phyloP scores from a whole-genome alignment of 2,797 vertebrate species.

The Toxotes lorentzi region DNA sequence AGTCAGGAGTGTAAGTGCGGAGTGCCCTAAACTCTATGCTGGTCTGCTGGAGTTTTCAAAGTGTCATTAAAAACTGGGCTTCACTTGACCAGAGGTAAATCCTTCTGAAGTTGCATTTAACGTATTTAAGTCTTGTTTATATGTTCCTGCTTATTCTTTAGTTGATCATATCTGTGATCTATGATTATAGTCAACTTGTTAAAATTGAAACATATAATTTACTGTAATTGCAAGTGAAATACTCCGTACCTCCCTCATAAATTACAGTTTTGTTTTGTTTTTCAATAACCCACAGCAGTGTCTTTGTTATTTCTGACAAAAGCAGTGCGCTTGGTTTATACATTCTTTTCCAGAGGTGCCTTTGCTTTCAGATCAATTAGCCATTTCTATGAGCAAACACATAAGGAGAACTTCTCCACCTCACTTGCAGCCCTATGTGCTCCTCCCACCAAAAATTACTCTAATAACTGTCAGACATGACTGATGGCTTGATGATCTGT shows the following conservation, averaged over 20 bases:
- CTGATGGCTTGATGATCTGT: slow-evolving; percentile 65
- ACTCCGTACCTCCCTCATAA: background rate
- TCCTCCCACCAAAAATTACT: slow-evolving; percentile 53
- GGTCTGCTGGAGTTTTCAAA: background rate
- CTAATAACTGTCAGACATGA: slow-evolving; percentile 64
- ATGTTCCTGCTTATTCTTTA: background rate
- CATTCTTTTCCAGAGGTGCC: slow-evolving; percentile 11
- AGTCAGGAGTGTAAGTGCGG: background rate
- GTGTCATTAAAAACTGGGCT: background rate
- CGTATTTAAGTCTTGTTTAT: background rate
- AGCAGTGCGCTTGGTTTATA: background rate
- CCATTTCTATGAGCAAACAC: slow-evolving; percentile 55
- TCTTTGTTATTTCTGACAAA: slow-evolving; percentile 5
- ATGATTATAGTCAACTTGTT: background rate
- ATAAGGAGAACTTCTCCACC: slow-evolving; percentile 22
- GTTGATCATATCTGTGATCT: background rate
- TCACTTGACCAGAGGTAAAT: background rate
- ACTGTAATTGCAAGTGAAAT: background rate
- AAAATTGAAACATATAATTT: background rate
- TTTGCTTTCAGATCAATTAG: slow-evolving; percentile 50
- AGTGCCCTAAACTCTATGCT: background rate
- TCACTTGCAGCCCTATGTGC: slow-evolving; percentile 5
- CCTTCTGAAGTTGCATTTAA: background rate
- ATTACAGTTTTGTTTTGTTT: slow-evolving; percentile 13
- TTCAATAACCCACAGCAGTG: background rate